Percentiles rank a stretch among this genome's conserved stretches.
These are phyloP conservation scores for Aphaenogaster ashmeadi DNA, from an alignment of 1,140 invertebrate species.

Conservation along the genomic window DNA sequence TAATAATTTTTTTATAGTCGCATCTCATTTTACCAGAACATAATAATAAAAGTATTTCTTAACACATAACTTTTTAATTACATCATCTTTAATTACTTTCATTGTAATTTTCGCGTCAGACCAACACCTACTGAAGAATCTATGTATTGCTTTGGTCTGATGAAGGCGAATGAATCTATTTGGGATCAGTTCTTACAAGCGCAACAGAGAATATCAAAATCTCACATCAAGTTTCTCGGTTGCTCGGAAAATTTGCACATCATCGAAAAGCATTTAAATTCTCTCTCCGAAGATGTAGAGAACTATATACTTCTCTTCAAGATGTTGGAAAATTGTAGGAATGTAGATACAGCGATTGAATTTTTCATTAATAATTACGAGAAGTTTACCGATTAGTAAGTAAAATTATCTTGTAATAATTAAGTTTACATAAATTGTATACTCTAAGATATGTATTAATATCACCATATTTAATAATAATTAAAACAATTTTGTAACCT, in stretches of 20 bases:
- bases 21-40: not conserved
- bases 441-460: not conserved
- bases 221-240: constrained; percentile 9
- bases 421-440: not conserved
- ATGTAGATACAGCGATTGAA: constrained; percentile 18
- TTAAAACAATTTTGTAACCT: not conserved
- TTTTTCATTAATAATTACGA: constrained; percentile 18
- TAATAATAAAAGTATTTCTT: not conserved
- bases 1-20: not conserved
- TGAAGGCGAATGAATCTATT: constrained; percentile 6
- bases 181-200: constrained; percentile 23
- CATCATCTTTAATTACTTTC: not conserved
- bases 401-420: constrained; percentile 3
- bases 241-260: constrained; percentile 70
- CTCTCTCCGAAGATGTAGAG: not conserved
- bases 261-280: constrained; percentile 63
- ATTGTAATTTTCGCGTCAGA: constrained; percentile 4
- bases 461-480: not conserved
- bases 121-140: not conserved
- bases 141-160: constrained; percentile 15
- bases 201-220: not conserved
- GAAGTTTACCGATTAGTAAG: not conserved
- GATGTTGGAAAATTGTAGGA: not conserved
- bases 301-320: not conserved
- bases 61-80: not conserved